Evolutionary conservation across 2,888 invertebrate genomes (phyloP).

Genomic region (Ypsolopha scabrella): DNA sequence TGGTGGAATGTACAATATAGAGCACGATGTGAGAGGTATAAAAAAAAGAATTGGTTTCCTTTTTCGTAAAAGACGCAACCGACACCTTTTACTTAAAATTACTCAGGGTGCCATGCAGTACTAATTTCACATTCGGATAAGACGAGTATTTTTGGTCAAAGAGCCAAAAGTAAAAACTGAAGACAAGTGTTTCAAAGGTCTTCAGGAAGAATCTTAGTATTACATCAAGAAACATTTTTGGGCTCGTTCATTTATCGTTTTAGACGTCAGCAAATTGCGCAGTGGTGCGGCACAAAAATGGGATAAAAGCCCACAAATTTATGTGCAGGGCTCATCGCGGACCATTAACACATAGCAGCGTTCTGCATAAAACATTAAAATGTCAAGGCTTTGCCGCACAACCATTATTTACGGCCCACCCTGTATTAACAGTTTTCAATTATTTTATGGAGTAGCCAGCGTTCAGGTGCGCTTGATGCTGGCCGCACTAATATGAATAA

Average conservation of each 20-base stretch:
- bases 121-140: too few species aligned
- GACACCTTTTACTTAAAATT: too few species aligned
- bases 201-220: too few species aligned
- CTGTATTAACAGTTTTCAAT: slow-evolving; percentile 54
- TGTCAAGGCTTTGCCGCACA: slow-evolving; percentile 41
- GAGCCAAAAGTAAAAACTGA: too few species aligned
- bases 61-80: too few species aligned
- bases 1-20: too few species aligned
- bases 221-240: too few species aligned
- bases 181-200: too few species aligned
- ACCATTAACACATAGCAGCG: slow-evolving; percentile 59
- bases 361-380: slow-evolving; percentile 63
- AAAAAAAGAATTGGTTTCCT: too few species aligned
- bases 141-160: too few species aligned
- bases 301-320: slow-evolving; percentile 52
- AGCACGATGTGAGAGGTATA: too few species aligned
- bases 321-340: slow-evolving; percentile 47
- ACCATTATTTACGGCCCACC: slow-evolving; percentile 44
- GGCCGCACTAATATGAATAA: not conserved
- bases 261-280: slow-evolving; percentile 28
- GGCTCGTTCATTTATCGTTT: slow-evolving; percentile 12
- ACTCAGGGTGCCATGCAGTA: too few species aligned
- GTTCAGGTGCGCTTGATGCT: slow-evolving; percentile 3
- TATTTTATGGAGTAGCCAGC: slow-evolving; percentile 23
- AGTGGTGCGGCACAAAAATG: slow-evolving; percentile 45